phyloP scores from a whole-genome alignment of 2,113 vertebrate genomes.

The Sphaerodactylus townsendi region DNA sequence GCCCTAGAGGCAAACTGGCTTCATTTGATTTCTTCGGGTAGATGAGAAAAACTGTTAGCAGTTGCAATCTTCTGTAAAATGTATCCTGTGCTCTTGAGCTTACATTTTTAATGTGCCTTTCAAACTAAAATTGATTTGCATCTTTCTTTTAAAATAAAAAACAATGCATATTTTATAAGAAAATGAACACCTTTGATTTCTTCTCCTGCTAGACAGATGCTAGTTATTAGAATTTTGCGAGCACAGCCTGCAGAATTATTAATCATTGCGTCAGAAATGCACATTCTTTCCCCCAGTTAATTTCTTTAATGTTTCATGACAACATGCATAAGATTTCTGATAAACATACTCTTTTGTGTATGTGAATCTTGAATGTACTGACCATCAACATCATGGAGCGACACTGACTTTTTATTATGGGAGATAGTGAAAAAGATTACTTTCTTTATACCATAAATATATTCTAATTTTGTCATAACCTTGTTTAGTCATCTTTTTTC shows the following conservation, averaged over 20 bases:
- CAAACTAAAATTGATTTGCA: conserved; percentile 67
- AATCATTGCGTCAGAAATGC: conserved; percentile 20
- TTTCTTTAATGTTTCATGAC: conserved; percentile 7
- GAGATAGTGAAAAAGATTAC: too few species aligned
- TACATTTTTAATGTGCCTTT: conserved; percentile 73
- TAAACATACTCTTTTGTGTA: neutral
- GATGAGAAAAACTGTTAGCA: conserved; percentile 55
- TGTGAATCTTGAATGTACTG: too few species aligned
- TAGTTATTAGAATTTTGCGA: conserved; percentile 25
- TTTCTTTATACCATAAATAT: too few species aligned
- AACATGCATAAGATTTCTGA: neutral
- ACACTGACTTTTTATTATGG: too few species aligned
- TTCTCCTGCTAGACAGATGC: conserved; percentile 2
- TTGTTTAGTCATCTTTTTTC: too few species aligned
- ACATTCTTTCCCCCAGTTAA: neutral
- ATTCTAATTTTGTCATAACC: too few species aligned
- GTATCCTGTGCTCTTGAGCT: conserved; percentile 59
- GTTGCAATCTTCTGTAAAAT: conserved; percentile 70
- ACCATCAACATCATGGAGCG: too few species aligned
- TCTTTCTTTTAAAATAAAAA: conserved; percentile 68
- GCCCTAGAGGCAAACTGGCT: conserved; percentile 62
- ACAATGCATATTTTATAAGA: conserved; percentile 63
- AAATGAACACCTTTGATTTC: conserved; percentile 33
- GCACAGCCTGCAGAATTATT: conserved; percentile 17
- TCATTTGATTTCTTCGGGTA: conserved; percentile 74